Evolutionary conservation across 2,888 invertebrate species (phyloP).

Genomic region (Pomacea canaliculata): DNA sequence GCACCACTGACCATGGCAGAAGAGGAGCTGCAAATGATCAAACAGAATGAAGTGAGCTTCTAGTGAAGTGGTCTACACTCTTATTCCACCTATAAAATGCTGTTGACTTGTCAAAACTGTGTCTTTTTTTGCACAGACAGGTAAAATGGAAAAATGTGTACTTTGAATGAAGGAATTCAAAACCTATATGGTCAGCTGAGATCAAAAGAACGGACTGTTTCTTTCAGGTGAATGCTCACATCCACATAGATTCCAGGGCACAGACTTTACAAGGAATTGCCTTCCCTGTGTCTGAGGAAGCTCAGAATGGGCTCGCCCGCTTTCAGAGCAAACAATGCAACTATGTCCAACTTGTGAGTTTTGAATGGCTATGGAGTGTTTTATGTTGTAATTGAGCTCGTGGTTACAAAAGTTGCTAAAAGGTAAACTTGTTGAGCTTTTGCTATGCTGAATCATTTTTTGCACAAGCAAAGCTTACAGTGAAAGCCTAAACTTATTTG

Average conservation of each 20-base stretch:
- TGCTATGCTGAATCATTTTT: background rate
- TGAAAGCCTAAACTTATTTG: no score
- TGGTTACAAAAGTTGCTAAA: background rate
- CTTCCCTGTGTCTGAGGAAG: conserved; percentile 87
- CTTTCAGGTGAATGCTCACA: conserved; percentile 67
- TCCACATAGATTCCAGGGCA: conserved; percentile 75
- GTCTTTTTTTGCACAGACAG: no score
- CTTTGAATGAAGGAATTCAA: no score
- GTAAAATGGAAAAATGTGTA: no score
- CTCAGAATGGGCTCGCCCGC: conserved; percentile 81
- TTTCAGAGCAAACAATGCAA: conserved; percentile 82
- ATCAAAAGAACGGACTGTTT: background rate
- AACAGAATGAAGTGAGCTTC: conserved; percentile 63
- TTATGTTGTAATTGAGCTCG: background rate
- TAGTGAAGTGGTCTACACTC: no score
- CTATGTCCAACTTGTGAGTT: conserved; percentile 87
- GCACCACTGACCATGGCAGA: conserved; percentile 88
- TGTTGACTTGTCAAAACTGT: no score
- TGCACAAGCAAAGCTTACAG: no score
- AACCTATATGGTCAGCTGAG: no score
- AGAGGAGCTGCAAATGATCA: conserved; percentile 69
- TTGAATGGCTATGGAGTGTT: background rate
- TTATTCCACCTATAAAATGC: no score
- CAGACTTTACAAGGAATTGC: conserved; percentile 91
- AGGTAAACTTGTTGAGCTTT: background rate